phyloP scores from a whole-genome alignment of 2,113 vertebrate genomes.

The Typhlomys cinereus region DNA sequence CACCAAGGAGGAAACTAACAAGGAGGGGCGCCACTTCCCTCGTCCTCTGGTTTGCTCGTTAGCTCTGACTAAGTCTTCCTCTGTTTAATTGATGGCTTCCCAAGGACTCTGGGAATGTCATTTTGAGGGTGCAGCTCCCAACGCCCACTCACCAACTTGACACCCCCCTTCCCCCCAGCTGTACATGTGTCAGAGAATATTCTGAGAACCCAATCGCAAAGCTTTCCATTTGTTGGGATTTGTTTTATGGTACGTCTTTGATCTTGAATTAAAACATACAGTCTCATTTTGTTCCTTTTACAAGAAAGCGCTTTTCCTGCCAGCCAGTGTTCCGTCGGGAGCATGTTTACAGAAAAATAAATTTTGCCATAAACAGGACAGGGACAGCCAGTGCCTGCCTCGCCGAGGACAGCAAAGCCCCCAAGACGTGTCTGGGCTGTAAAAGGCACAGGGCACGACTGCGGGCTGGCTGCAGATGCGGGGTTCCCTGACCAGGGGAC shows the following conservation, averaged over 20 bases:
- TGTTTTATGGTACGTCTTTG: constrained; percentile 66
- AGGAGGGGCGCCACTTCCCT: constrained; percentile 63
- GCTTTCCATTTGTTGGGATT: constrained; percentile 39
- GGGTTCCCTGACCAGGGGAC: not conserved
- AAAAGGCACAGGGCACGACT: not conserved
- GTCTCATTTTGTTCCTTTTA: constrained; percentile 62
- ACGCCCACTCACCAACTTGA: constrained; percentile 63
- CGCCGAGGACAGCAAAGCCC: constrained; percentile 22
- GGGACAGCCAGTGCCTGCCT: constrained; percentile 58
- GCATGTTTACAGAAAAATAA: constrained; percentile 78
- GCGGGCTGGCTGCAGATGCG: not conserved
- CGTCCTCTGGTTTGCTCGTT: constrained; percentile 69
- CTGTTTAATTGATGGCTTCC: constrained; percentile 74
- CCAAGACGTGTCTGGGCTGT: constrained; percentile 47
- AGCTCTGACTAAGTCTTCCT: constrained; percentile 81
- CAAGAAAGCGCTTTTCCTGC: not conserved
- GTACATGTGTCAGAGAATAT: constrained; percentile 67
- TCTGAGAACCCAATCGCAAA: not conserved
- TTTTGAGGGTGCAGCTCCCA: constrained; percentile 60
- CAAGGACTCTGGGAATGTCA: constrained; percentile 64
- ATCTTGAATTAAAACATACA: constrained; percentile 75
- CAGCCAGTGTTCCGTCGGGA: constrained; percentile 69
- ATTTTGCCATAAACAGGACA: constrained; percentile 77
- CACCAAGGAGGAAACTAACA: constrained; percentile 56
- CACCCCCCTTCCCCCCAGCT: too few species aligned